These are phyloP conservation scores for Drosophila sturtevanti DNA, from an alignment of 1,140 invertebrate genomes.

Conservation along the genomic window DNA sequence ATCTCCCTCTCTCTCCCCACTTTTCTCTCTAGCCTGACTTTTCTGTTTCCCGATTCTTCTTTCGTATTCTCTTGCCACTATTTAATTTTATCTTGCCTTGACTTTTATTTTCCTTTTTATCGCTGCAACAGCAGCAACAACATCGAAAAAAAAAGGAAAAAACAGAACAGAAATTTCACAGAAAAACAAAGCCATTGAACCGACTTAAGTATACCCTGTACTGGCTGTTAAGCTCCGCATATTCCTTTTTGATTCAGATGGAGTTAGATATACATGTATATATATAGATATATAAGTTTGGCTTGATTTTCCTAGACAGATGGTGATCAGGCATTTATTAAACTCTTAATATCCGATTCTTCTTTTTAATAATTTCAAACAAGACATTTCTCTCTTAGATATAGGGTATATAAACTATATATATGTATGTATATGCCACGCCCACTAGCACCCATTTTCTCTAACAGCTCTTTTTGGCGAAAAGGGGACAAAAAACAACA, in stretches of 20 bases:
- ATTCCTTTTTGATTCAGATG: too few relatives aligned
- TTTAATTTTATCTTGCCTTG: conserved; percentile 76
- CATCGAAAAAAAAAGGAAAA: neutral
- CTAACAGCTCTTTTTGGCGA: neutral
- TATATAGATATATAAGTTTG: too few relatives aligned
- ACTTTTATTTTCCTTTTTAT: conserved; percentile 71
- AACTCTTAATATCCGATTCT: too few relatives aligned
- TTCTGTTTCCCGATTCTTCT: neutral
- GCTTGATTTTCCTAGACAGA: too few relatives aligned
- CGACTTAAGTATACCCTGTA: neutral
- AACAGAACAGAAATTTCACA: neutral
- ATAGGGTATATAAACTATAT: conserved; percentile 56
- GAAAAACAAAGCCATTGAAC: neutral
- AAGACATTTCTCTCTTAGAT: too few relatives aligned
- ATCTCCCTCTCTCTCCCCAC: neutral
- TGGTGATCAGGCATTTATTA: too few relatives aligned
- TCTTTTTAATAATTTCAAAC: too few relatives aligned
- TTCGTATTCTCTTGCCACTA: conserved; percentile 57
- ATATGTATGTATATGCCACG: conserved; percentile 53
- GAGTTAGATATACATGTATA: too few relatives aligned
- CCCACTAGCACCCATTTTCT: neutral
- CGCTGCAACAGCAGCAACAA: conserved; percentile 23
- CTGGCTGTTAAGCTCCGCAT: too few relatives aligned
- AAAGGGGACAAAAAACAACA: neutral
- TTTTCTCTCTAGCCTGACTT: neutral